Conservation (phyloP, 53 echinoderm and acorn worm species). For the Apostichopus leukothele region DNA sequence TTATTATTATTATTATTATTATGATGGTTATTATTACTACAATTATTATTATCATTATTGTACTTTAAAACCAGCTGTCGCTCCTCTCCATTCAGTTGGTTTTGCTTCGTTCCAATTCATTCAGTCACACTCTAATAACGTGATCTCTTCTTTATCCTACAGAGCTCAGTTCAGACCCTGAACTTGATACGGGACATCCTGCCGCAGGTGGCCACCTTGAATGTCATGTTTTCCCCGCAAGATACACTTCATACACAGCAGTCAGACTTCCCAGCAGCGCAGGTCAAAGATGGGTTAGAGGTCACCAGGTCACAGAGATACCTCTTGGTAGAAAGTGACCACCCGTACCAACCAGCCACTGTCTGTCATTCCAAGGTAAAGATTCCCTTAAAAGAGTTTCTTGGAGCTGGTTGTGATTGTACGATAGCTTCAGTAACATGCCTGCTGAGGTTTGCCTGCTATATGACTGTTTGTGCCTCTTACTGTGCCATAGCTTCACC, state of each 20-base stretch:
- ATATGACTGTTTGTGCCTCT: too few species aligned
- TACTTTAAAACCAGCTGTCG: too few species aligned
- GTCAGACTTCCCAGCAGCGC: conserved; percentile 51
- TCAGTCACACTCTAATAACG: neutral
- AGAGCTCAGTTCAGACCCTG: conserved; percentile 95
- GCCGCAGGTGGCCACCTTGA: conserved; percentile 84
- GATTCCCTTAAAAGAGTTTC: neutral
- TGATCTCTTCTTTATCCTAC: neutral
- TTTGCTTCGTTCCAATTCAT: neutral
- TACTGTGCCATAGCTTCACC: too few species aligned
- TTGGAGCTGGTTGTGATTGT: too few species aligned
- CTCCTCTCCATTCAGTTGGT: neutral
- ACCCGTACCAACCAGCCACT: conserved; percentile 88
- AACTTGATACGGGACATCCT: conserved; percentile 85
- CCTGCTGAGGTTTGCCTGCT: too few species aligned
- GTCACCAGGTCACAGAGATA: conserved; percentile 88
- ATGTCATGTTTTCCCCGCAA: conserved; percentile 75
- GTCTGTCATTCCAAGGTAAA: conserved; percentile 86
- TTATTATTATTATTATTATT: too few species aligned
- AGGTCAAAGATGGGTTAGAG: conserved; percentile 49
- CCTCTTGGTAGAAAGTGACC: conserved; percentile 91
- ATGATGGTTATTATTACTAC: too few species aligned
- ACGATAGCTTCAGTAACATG: too few species aligned
- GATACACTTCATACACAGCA: conserved; percentile 52
- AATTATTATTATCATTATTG: too few species aligned